Conservation (phyloP, 2,113 vertebrate species). For the Anoura caudifer region DNA sequence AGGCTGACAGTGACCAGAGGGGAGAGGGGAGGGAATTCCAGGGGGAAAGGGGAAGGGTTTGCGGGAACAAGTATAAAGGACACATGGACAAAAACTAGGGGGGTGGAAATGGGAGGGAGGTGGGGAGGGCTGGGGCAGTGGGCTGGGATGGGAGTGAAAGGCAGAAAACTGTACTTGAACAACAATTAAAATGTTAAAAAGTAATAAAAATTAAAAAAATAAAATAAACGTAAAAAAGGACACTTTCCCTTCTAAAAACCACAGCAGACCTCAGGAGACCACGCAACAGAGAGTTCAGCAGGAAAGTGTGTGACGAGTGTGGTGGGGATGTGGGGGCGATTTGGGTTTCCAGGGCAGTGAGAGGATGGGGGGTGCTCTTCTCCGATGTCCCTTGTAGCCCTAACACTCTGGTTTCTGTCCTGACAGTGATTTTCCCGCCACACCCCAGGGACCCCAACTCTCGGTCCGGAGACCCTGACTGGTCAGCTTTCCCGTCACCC, state of each 20-base stretch:
- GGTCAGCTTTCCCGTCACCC: background rate
- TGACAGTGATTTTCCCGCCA: background rate
- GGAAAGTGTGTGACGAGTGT: background rate
- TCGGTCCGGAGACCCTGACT: background rate
- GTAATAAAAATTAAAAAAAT: too few species aligned
- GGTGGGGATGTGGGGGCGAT: background rate
- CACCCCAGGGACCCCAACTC: background rate
- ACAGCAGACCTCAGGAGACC: background rate
- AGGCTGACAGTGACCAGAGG: too few species aligned
- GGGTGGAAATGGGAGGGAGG: too few species aligned
- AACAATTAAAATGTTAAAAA: too few species aligned
- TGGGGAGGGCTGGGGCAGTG: too few species aligned
- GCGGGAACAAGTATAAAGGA: too few species aligned
- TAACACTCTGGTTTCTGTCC: background rate
- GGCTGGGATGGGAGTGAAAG: too few species aligned
- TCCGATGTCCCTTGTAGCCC: background rate
- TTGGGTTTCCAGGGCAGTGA: background rate
- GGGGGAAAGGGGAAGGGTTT: too few species aligned
- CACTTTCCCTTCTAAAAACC: background rate
- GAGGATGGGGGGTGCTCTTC: background rate
- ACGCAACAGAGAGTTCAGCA: background rate
- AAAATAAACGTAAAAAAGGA: background rate
- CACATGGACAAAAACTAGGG: too few species aligned
- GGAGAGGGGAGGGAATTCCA: too few species aligned
- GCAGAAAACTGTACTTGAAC: too few species aligned